These are phyloP conservation scores for Argopecten irradians DNA, from an alignment of 1,140 invertebrate species.

Conservation along the genomic window DNA sequence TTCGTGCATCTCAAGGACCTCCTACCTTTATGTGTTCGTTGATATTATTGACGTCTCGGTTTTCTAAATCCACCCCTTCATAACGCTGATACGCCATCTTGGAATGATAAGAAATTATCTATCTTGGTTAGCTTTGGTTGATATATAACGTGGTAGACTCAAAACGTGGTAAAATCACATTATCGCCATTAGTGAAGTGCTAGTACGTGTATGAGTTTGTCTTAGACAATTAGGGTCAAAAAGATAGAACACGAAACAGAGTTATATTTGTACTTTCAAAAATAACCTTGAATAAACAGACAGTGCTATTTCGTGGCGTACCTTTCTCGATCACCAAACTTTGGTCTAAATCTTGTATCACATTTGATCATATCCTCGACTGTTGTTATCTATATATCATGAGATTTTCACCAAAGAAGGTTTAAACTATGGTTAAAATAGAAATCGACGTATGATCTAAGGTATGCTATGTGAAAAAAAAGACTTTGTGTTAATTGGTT, in stretches of 20 bases:
- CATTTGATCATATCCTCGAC: neutral
- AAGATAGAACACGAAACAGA: neutral
- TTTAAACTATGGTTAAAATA: too few species aligned
- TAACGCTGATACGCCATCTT: neutral
- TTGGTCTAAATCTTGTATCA: neutral
- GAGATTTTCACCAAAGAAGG: neutral
- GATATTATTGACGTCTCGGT: neutral
- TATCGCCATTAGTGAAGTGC: neutral
- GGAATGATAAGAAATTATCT: neutral
- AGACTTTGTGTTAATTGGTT: too few species aligned
- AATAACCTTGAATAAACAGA: neutral
- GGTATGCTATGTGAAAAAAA: too few species aligned
- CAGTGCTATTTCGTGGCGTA: neutral
- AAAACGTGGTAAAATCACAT: neutral
- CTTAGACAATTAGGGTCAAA: neutral
- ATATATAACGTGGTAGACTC: neutral
- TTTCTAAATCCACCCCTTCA: neutral
- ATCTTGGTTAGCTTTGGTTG: neutral
- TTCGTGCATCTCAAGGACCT: too few species aligned
- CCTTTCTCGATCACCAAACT: neutral
- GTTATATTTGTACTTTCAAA: neutral
- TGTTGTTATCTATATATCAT: too few species aligned
- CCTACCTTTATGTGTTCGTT: neutral
- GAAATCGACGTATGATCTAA: too few species aligned
- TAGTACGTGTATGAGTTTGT: neutral